Conservation (phyloP, 64 coral and sea anemone species). For the Platygyra sinensis region DNA sequence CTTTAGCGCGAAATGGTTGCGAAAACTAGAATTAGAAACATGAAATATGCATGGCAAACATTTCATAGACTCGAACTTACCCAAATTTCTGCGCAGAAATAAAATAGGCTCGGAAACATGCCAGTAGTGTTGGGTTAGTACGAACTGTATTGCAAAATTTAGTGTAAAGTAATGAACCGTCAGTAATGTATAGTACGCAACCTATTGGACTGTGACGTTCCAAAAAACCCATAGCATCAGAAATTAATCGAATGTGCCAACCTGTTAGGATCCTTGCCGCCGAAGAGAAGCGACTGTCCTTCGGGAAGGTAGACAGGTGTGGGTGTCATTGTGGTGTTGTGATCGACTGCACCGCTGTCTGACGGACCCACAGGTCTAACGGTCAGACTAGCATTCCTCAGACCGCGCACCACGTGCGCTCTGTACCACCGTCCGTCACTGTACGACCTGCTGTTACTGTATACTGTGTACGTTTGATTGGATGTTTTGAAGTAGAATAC, state of each 20-base stretch:
- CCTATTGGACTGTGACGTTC: too few relatives aligned
- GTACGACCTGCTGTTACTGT: constrained; percentile 62
- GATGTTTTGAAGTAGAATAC: constrained; percentile 74
- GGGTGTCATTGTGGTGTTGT: constrained; percentile 9
- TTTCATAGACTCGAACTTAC: too few relatives aligned
- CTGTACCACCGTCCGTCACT: constrained; percentile 88
- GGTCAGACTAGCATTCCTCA: constrained; percentile 76
- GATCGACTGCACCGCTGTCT: constrained; percentile 48
- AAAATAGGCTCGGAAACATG: too few relatives aligned
- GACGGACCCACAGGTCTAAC: constrained; percentile 62
- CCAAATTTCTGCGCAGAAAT: too few relatives aligned
- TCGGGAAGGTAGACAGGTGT: background rate
- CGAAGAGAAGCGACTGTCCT: constrained; percentile 66
- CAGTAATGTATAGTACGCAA: too few relatives aligned
- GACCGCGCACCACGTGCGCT: constrained; percentile 69
- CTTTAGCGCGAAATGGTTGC: too few relatives aligned
- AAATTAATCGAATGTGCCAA: constrained; percentile 2
- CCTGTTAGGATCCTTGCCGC: constrained; percentile 80
- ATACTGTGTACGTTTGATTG: constrained; percentile 44
- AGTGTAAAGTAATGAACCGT: too few relatives aligned
- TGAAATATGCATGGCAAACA: too few relatives aligned
- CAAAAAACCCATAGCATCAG: too few relatives aligned
- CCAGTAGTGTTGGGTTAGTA: too few relatives aligned
- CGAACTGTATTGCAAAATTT: too few relatives aligned
- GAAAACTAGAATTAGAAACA: too few relatives aligned